Evolutionary conservation across 2,113 vertebrate genomes (phyloP), one percentile per base, ranked within the genome.

Genomic region (Oceanodroma tethys): DNA sequence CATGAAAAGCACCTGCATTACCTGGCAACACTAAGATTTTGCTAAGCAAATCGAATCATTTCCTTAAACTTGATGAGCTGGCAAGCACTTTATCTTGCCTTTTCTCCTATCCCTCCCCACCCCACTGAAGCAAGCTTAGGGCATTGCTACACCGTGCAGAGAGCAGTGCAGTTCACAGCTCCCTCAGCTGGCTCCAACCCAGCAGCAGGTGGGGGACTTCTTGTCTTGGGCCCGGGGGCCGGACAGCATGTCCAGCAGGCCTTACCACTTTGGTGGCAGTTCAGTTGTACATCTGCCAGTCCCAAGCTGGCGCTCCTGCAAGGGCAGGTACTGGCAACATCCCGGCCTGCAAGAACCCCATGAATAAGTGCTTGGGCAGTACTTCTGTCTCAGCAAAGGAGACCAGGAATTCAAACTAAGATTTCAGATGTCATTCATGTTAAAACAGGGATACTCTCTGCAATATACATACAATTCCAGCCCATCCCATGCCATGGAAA

Each of bases 261-360:
- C 40, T 19, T 34, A 16, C 14, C 4, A 1, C 25, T 34, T 11
- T 4, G 17, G n/a, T 19, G 50, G 40, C 40, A 55, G 16, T 11
- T 30, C 20, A 14, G 32, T 29, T 11, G 7, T 2, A 25, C 7
- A 53, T 42, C 32, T 67, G 23, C n/a, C 7, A 13, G 26, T 40
- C 48, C 25, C 13, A 3, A 59, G 47, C 20, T 19, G 15, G 22
- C 9, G 6, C 36, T 26, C 19, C 48, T 56, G 42, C 29, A 32
- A 62, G 50, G 38, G 25, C 52, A 67, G n/a, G 14, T 14, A 17
- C 27, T 17, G 13, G 29, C 38, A 52, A 17, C 23, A 7, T 22
- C 68, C 38, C 5, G 7, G 38, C 32, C 48, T 2, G 0, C 2
- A 36, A 78, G 47, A 81, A 30, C 18, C 7, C 45, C 40, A 12